Conservation (phyloP, 2,888 invertebrate species). For the Volucella zonaria region DNA sequence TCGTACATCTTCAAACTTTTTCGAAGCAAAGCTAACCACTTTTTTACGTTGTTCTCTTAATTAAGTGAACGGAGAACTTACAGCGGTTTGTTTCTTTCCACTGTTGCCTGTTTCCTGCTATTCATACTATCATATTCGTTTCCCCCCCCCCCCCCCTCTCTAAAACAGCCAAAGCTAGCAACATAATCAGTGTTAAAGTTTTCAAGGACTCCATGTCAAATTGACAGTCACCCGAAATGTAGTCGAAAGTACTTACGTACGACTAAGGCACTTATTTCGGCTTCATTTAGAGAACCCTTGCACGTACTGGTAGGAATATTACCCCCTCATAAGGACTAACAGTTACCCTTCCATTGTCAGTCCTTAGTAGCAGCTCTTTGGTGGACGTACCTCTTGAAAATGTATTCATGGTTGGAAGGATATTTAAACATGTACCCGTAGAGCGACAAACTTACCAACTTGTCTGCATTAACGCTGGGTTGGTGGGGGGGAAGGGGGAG, state of each 20-base stretch:
- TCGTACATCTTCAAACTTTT: constrained; percentile 10
- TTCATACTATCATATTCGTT: background rate
- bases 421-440: constrained; percentile 11
- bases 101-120: constrained; percentile 4
- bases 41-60: constrained; percentile 39
- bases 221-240: constrained; percentile 46
- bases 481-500: background rate
- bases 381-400: constrained; percentile 21
- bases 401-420: constrained; percentile 12
- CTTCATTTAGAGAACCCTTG: constrained; percentile 11
- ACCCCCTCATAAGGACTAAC: constrained; percentile 7
- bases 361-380: background rate
- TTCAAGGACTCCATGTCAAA: constrained; percentile 61
- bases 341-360: background rate
- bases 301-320: background rate
- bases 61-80: constrained; percentile 59
- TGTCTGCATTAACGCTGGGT: no score
- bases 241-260: constrained; percentile 11
- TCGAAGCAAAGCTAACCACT: constrained; percentile 14
- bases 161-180: constrained; percentile 4
- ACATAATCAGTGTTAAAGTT: constrained; percentile 35
- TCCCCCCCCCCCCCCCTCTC: no score
- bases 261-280: constrained; percentile 36
- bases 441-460: background rate
- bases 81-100: constrained; percentile 45